These are phyloP conservation scores for Sebastes iracundus DNA, from an alignment of 2,797 vertebrate genomes.

Conservation along the genomic window DNA sequence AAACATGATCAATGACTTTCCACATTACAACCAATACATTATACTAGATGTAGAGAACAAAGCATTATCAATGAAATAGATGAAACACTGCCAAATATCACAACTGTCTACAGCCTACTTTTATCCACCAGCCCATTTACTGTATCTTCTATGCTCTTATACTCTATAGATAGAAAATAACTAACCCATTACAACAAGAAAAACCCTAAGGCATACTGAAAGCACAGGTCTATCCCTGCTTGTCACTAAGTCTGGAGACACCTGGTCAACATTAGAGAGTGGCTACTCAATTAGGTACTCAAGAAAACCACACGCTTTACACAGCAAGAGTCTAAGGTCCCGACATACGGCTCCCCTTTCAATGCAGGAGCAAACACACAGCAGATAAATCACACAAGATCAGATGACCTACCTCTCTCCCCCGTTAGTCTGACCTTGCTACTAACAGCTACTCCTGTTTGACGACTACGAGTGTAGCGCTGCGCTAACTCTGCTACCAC, in stretches of 20 bases:
- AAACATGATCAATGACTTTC: not conserved
- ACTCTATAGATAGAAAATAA: not conserved
- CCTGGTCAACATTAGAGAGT: slow-evolving; percentile 46
- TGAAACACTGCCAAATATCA: not conserved
- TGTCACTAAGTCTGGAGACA: slow-evolving; percentile 30
- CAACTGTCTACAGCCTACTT: not conserved
- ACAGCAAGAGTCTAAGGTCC: slow-evolving; percentile 44
- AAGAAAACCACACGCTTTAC: slow-evolving; percentile 59
- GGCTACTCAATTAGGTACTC: slow-evolving; percentile 37
- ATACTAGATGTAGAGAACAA: not conserved
- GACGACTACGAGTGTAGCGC: not conserved
- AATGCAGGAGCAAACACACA: slow-evolving; percentile 47
- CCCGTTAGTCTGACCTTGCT: slow-evolving; percentile 48
- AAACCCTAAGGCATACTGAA: not conserved
- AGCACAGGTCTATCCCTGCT: not conserved
- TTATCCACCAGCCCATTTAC: not conserved
- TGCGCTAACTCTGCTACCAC: slow-evolving; percentile 1
- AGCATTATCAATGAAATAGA: not conserved
- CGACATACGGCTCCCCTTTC: slow-evolving; percentile 61
- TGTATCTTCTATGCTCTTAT: not conserved
- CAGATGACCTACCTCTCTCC: slow-evolving; percentile 78
- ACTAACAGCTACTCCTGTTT: slow-evolving; percentile 24
- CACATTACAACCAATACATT: not conserved
- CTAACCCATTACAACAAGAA: not conserved
- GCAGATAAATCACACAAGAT: slow-evolving; percentile 70